These are phyloP conservation scores for Odontamblyopus rebecca DNA, from an alignment of 2,797 vertebrate genomes.

Conservation along the genomic window DNA sequence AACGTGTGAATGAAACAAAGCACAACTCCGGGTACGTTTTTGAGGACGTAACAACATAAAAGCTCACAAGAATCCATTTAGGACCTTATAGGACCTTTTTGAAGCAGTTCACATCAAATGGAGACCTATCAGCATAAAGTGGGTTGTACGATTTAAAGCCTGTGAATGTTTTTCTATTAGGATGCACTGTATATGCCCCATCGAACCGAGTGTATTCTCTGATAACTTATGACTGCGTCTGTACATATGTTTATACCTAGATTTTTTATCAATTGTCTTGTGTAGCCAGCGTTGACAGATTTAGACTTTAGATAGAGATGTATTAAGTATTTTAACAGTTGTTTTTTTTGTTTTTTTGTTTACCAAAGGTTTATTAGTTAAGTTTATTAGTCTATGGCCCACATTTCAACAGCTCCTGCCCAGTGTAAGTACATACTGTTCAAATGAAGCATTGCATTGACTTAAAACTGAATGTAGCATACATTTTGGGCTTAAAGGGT, in stretches of 20 bases:
- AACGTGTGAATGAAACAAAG: too few relatives aligned
- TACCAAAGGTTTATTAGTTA: slow-evolving; percentile 87
- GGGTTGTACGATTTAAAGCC: slow-evolving; percentile 14
- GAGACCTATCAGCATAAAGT: background rate
- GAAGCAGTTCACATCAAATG: background rate
- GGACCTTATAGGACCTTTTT: too few relatives aligned
- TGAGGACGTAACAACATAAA: too few relatives aligned
- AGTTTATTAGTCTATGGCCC: slow-evolving; percentile 13
- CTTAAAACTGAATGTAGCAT: slow-evolving; percentile 16
- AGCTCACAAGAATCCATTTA: too few relatives aligned
- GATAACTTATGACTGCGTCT: slow-evolving; percentile 69
- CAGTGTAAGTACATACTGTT: background rate
- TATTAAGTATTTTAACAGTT: slow-evolving; percentile 70
- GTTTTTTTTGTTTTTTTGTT: slow-evolving; percentile 76
- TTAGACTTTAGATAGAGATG: slow-evolving; percentile 82
- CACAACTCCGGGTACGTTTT: too few relatives aligned
- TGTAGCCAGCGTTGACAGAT: slow-evolving; percentile 84
- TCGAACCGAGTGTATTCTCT: slow-evolving; percentile 47
- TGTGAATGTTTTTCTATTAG: slow-evolving; percentile 56
- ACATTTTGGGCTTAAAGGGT: slow-evolving; percentile 7
- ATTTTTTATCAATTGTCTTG: slow-evolving; percentile 82
- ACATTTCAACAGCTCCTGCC: slow-evolving; percentile 41
- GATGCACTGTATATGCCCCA: slow-evolving; percentile 42
- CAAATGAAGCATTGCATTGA: background rate
- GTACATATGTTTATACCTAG: slow-evolving; percentile 87